Percentiles rank a stretch among this genome's conserved stretches.
phyloP scores from a whole-genome alignment of 2,888 invertebrate species.

The Leptopilina myrica region DNA sequence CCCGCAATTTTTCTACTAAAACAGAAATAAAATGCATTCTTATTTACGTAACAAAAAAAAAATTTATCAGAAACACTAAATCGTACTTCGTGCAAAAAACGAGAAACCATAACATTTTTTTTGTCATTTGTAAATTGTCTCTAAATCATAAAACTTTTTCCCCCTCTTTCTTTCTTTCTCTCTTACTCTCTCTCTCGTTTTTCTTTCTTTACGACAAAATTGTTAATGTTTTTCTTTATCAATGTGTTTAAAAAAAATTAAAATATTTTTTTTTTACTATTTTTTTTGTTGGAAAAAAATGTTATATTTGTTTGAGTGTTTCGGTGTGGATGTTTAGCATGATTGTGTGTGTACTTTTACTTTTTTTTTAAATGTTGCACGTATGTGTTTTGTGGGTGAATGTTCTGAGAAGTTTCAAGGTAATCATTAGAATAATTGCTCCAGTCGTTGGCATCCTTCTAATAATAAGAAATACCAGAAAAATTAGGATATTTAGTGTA shows the following conservation, averaged over 20 bases:
- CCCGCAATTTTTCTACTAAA: conserved; percentile 27
- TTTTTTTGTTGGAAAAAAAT: neutral
- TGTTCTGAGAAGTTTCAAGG: conserved; percentile 20
- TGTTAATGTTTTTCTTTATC: neutral
- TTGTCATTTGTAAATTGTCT: neutral
- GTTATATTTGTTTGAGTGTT: conserved; percentile 13
- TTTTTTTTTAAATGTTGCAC: conserved; percentile 29
- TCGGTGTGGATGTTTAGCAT: conserved; percentile 24
- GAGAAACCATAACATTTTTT: conserved; percentile 29
- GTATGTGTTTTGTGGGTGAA: neutral
- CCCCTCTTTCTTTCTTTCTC: too few species aligned
- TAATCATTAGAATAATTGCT: too few species aligned
- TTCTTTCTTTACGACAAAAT: neutral
- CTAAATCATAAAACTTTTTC: neutral
- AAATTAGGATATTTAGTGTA: too few species aligned
- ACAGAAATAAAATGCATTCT: conserved; percentile 12
- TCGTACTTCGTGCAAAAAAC: conserved; percentile 37
- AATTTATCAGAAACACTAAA: conserved; percentile 6
- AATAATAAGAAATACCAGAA: too few species aligned
- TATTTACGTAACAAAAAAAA: neutral
- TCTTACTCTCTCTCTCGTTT: neutral
- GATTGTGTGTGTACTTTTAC: conserved; percentile 29
- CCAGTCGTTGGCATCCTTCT: too few species aligned
- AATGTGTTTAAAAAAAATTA: neutral
- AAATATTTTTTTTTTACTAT: neutral